These are phyloP conservation scores for Zaprionus vittiger DNA, from an alignment of 1,140 invertebrate species.

Conservation along the genomic window DNA sequence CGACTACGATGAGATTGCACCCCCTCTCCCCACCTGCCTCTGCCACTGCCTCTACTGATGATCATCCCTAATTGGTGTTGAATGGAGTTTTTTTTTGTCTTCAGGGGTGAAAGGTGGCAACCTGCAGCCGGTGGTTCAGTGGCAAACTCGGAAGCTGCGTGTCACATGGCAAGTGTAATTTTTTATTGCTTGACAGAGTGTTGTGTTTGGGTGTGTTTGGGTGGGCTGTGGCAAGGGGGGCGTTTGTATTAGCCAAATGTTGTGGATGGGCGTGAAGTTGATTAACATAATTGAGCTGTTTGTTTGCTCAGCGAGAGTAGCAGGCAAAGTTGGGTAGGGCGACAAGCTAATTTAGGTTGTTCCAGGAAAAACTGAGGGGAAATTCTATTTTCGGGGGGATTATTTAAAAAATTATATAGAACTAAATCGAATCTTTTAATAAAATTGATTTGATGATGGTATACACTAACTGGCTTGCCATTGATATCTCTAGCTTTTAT, in stretches of 20 bases:
- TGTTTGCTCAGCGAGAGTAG: conserved; percentile 45
- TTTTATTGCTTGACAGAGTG: conserved; percentile 38
- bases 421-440: too few species aligned
- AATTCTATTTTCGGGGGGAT: neutral
- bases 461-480: too few species aligned
- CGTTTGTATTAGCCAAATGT: conserved; percentile 51
- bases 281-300: conserved; percentile 82
- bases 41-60: conserved; percentile 46
- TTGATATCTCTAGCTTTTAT: too few species aligned
- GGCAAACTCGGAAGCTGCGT: conserved; percentile 45
- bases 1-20: conserved; percentile 48
- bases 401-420: too few species aligned
- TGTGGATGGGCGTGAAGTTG: conserved; percentile 72
- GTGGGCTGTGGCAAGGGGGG: conserved; percentile 4
- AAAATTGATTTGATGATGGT: too few species aligned
- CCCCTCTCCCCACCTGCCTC: conserved; percentile 38
- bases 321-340: neutral
- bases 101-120: conserved; percentile 71
- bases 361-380: neutral
- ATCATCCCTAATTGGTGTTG: conserved; percentile 84
- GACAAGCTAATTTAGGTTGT: neutral
- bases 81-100: conserved; percentile 64
- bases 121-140: conserved; percentile 51
- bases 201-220: neutral
- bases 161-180: conserved; percentile 52